Percentiles rank a stretch among this genome's conserved stretches.
Evolutionary conservation across 2,888 invertebrate genomes (phyloP).

Genomic region (Thereva nobilitata): DNA sequence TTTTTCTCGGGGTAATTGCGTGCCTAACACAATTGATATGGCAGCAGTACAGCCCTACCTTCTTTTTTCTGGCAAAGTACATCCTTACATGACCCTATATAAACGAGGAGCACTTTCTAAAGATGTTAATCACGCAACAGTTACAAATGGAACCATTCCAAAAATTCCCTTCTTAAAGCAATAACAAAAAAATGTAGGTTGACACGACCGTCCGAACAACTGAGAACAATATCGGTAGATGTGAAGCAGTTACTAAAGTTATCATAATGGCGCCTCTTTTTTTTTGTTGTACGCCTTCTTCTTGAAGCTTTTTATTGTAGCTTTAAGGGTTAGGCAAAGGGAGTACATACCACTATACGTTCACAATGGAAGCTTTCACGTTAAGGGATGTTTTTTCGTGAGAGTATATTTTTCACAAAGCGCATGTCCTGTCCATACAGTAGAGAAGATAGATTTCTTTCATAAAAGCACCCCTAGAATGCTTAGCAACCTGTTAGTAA

Average conservation of each 20-base stretch:
- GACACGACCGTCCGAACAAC: slow-evolving; percentile 3
- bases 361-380: neutral
- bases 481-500: no score
- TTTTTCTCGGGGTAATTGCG: neutral
- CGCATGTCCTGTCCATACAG: no score
- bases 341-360: neutral
- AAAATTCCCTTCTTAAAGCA: neutral
- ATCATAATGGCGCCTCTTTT: slow-evolving; percentile 23
- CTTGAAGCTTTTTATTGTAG: slow-evolving; percentile 6
- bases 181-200: slow-evolving; percentile 10
- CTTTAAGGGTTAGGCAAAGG: slow-evolving; percentile 4
- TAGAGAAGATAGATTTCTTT: no score
- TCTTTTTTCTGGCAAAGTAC: slow-evolving; percentile 40
- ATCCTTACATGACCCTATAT: slow-evolving; percentile 17
- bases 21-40: slow-evolving; percentile 12
- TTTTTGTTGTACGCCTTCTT: slow-evolving; percentile 15
- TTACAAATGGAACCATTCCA: no score
- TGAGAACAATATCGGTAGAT: slow-evolving; percentile 15
- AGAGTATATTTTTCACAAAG: no score
- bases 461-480: no score
- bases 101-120: neutral
- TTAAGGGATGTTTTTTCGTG: neutral
- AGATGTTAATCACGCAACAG: neutral
- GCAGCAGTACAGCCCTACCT: slow-evolving; percentile 32
- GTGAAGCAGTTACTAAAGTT: slow-evolving; percentile 25